Evolutionary conservation across 2,113 vertebrate genomes (phyloP).

Genomic region (Myiagra hebetior): DNA sequence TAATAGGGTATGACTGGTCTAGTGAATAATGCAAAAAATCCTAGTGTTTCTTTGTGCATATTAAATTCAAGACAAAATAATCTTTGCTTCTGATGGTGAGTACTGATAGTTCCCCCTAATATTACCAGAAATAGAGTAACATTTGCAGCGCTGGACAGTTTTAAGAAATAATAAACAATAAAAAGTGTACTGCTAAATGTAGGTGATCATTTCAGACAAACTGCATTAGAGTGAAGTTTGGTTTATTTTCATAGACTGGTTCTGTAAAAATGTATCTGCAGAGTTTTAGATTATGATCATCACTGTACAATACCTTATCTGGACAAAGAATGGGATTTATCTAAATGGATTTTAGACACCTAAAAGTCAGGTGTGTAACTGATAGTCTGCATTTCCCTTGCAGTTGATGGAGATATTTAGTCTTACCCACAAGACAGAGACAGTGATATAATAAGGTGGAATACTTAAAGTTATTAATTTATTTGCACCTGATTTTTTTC

Average conservation of each 20-base stretch:
- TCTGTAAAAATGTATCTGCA: background rate
- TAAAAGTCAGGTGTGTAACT: background rate
- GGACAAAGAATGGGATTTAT: background rate
- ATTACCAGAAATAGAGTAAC: background rate
- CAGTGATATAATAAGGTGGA: background rate
- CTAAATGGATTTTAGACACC: background rate
- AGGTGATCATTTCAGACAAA: background rate
- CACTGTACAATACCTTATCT: background rate
- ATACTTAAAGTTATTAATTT: background rate
- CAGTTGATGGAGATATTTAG: background rate
- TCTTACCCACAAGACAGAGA: background rate
- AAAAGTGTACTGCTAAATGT: background rate
- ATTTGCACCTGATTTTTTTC: background rate
- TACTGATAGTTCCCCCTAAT: background rate
- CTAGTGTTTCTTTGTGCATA: background rate
- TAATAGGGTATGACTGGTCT: background rate
- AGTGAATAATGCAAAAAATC: background rate
- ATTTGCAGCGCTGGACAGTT: background rate
- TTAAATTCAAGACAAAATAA: background rate
- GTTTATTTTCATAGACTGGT: background rate
- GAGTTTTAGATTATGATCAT: background rate
- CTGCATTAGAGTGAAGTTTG: background rate
- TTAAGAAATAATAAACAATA: background rate
- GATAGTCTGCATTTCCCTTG: background rate
- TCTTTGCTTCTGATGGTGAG: background rate